Evolutionary conservation across 2,797 vertebrate genomes (phyloP).

Genomic region (Sebastes flavidus): DNA sequence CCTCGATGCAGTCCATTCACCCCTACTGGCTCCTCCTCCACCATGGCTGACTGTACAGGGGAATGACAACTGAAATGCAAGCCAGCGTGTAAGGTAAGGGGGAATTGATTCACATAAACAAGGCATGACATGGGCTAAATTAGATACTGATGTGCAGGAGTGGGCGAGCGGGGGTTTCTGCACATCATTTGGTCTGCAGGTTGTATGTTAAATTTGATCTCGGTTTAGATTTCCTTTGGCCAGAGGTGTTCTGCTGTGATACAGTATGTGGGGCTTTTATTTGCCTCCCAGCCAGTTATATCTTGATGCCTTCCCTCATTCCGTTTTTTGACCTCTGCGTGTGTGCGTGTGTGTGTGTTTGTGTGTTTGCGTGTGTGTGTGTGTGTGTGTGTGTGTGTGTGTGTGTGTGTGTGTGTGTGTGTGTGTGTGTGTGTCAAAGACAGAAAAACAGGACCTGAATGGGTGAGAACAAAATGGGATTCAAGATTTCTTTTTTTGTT

Average conservation of each 20-base stretch:
- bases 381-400: neutral
- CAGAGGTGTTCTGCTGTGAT: constrained; percentile 26
- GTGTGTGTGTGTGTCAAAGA: neutral
- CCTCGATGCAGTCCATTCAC: neutral
- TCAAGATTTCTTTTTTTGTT: neutral
- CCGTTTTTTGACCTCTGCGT: neutral
- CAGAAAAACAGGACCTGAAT: neutral
- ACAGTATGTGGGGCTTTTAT: neutral
- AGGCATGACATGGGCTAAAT: constrained; percentile 12
- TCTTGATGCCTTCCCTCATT: neutral
- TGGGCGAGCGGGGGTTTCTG: neutral
- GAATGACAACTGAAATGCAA: neutral
- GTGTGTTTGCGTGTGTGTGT: neutral
- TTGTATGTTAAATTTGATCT: constrained; percentile 21
- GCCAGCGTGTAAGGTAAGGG: neutral
- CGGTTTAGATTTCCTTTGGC: constrained; percentile 9
- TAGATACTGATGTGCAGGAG: neutral
- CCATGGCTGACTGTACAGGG: neutral
- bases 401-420: neutral
- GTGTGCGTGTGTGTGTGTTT: neutral
- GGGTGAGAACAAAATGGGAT: neutral
- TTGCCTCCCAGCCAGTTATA: constrained; percentile 9
- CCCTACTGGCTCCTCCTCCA: constrained; percentile 19
- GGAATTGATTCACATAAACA: constrained; percentile 6
- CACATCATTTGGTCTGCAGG: constrained; percentile 7